These are phyloP conservation scores for Stegodyphus dumicola DNA, from an alignment of 1,140 invertebrate species.

Conservation along the genomic window DNA sequence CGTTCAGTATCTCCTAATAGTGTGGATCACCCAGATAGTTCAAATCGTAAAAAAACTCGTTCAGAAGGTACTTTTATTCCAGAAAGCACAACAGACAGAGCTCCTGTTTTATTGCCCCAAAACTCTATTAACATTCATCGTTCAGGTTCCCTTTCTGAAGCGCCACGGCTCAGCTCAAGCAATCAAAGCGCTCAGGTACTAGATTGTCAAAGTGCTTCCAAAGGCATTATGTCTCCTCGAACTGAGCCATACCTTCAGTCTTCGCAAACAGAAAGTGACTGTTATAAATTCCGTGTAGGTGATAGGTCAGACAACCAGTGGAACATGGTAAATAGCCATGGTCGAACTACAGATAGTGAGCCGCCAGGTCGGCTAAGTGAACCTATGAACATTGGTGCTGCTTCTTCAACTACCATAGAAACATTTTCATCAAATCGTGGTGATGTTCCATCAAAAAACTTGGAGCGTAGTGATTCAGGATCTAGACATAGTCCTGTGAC, in stretches of 20 bases:
- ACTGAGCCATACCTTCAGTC: constrained; percentile 42
- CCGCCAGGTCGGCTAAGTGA: constrained; percentile 69
- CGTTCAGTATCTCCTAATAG: constrained; percentile 59
- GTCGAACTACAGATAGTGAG: constrained; percentile 27
- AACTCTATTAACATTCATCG: constrained; percentile 53
- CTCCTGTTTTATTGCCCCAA: constrained; percentile 50
- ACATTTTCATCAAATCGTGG: constrained; percentile 41
- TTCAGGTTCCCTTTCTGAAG: constrained; percentile 34
- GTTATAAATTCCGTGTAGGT: constrained; percentile 42
- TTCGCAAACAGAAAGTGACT: constrained; percentile 32
- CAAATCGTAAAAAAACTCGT: constrained; percentile 49
- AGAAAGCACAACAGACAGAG: constrained; percentile 62
- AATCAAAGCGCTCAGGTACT: constrained; percentile 32
- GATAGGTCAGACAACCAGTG: constrained; percentile 39
- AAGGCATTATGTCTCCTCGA: constrained; percentile 24
- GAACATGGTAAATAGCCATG: constrained; percentile 38
- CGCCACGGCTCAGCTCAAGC: constrained; percentile 51
- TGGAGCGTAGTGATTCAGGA: constrained; percentile 26
- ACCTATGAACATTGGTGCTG: constrained; percentile 50
- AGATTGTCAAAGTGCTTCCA: constrained; percentile 48
- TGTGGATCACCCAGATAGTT: constrained; percentile 41
- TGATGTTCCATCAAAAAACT: constrained; percentile 46
- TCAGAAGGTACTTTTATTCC: constrained; percentile 57
- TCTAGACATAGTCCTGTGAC: constrained; percentile 40
- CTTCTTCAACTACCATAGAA: constrained; percentile 61